Conservation (phyloP, 2,888 invertebrate genomes). For the Drosophila nigritarsus region DNA sequence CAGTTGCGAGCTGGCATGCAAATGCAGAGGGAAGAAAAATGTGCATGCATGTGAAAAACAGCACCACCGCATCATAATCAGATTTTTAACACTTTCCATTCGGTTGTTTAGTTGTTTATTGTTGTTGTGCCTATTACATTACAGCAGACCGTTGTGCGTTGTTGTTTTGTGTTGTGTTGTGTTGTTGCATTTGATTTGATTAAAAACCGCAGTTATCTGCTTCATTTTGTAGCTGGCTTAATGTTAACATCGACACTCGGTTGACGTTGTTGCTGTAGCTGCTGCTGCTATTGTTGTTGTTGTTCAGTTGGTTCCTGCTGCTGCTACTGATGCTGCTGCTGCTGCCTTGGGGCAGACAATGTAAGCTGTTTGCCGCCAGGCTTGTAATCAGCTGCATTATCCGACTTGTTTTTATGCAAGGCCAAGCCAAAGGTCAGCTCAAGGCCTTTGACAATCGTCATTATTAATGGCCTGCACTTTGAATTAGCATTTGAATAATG, state of each 20-base stretch:
- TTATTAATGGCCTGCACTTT: conserved; percentile 61
- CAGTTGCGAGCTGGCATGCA: conserved; percentile 59
- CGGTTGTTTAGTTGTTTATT: conserved; percentile 50
- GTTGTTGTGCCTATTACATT: conserved; percentile 59
- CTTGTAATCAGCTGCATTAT: conserved; percentile 68
- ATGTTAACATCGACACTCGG: conserved; percentile 74
- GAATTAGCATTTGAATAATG: conserved; percentile 61
- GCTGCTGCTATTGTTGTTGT: conserved; percentile 14
- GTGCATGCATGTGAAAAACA: conserved; percentile 73
- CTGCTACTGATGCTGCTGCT: not conserved
- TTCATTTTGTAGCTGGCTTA: conserved; percentile 70
- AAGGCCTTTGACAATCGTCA: conserved; percentile 32
- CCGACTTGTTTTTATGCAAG: conserved; percentile 56
- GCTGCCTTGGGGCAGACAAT: conserved; percentile 36
- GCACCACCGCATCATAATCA: conserved; percentile 79
- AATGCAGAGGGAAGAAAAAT: conserved; percentile 68
- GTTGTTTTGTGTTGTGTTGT: conserved; percentile 16
- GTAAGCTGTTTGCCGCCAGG: conserved; percentile 57
- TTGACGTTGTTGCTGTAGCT: conserved; percentile 28
- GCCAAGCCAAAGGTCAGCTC: conserved; percentile 56
- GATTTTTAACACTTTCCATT: conserved; percentile 80
- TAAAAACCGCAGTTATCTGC: conserved; percentile 80
- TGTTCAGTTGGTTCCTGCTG: conserved; percentile 29
- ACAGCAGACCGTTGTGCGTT: conserved; percentile 25
- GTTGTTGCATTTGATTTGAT: conserved; percentile 76